Conservation (phyloP, 2,113 vertebrate genomes). For the Castor canadensis region DNA sequence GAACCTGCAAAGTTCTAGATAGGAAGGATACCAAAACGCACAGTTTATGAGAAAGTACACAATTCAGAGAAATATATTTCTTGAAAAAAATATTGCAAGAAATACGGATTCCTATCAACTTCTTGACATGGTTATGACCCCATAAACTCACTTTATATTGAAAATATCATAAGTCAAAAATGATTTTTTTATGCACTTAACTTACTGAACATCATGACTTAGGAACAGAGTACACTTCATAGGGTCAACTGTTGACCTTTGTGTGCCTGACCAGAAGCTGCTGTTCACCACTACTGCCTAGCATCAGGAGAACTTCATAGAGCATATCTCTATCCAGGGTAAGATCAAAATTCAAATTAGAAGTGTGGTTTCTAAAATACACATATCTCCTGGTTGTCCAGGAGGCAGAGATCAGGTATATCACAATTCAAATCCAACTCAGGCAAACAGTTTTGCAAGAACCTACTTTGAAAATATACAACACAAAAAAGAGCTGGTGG, state of each 20-base stretch:
- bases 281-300: neutral
- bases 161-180: neutral
- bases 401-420: no score
- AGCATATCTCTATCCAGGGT: no score
- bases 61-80: neutral
- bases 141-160: neutral
- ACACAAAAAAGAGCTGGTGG: no score
- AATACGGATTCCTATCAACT: neutral
- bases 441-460: no score
- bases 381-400: no score
- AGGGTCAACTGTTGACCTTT: no score
- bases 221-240: neutral
- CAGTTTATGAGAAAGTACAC: neutral
- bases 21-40: neutral
- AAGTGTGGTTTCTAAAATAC: neutral
- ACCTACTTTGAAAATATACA: no score
- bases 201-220: neutral
- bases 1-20: neutral
- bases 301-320: neutral
- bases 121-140: neutral
- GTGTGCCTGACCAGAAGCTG: neutral
- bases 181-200: no score
- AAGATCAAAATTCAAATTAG: neutral
- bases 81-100: neutral
- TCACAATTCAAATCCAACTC: no score